Evolutionary conservation across 1,140 invertebrate genomes (phyloP).

Genomic region (Neodiprion lecontei): DNA sequence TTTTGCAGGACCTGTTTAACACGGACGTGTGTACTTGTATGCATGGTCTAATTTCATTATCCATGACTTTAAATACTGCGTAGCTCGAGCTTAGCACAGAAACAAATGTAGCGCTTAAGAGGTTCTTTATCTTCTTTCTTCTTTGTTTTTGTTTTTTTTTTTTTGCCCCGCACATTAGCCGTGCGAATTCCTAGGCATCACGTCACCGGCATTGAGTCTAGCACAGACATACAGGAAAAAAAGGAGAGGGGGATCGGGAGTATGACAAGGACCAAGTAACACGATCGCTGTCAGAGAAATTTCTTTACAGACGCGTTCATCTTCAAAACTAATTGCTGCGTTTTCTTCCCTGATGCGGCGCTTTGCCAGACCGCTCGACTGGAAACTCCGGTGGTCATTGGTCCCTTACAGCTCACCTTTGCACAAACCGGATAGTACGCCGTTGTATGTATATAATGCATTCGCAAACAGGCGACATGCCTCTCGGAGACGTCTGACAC

Average conservation of each 20-base stretch:
- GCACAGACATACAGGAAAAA: not conserved
- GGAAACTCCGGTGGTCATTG: too few relatives aligned
- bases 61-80: not conserved
- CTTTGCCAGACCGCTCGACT: not conserved
- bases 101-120: too few relatives aligned
- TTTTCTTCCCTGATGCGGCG: not conserved
- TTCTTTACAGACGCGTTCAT: not conserved
- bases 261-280: not conserved
- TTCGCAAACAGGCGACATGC: too few relatives aligned
- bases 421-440: too few relatives aligned
- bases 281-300: not conserved
- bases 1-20: not conserved
- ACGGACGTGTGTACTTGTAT: not conserved
- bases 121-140: too few relatives aligned
- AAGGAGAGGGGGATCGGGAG: not conserved
- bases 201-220: not conserved
- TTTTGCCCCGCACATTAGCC: not conserved
- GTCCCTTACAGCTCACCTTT: too few relatives aligned
- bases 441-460: too few relatives aligned
- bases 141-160: not conserved
- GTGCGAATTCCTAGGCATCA: conserved; percentile 2
- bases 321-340: not conserved
- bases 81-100: not conserved
- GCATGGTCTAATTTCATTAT: not conserved
- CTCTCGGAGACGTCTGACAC: not conserved